Evolutionary conservation across 2,797 vertebrate species (phyloP).

Genomic region (Molossus molossus): DNA sequence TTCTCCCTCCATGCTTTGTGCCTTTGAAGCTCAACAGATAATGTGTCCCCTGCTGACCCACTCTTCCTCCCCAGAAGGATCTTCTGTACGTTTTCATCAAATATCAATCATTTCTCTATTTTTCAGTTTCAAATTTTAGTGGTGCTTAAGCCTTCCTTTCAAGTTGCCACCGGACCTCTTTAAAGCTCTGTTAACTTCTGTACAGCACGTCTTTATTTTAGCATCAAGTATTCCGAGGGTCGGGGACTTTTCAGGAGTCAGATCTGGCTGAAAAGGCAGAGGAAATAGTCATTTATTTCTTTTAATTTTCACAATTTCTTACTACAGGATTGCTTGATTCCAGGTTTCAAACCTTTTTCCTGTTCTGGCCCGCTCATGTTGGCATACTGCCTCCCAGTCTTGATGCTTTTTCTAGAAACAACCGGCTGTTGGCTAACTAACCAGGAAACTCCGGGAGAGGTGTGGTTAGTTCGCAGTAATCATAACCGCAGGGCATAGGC

Average conservation of each 20-base stretch:
- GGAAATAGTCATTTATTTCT: neutral
- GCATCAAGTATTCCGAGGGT: neutral
- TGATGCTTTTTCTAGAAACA: neutral
- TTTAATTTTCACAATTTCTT: neutral
- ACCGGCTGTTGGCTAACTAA: neutral
- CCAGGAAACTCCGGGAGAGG: neutral
- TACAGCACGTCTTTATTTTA: neutral
- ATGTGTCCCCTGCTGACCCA: neutral
- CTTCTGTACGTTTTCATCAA: neutral
- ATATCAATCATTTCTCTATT: neutral
- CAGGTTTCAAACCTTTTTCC: neutral
- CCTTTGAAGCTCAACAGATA: neutral
- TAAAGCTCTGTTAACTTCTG: neutral
- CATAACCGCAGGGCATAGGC: neutral
- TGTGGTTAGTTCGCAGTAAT: neutral
- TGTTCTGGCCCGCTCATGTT: neutral
- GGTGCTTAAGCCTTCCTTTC: neutral
- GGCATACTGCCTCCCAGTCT: neutral
- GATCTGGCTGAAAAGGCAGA: neutral
- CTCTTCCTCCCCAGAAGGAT: neutral
- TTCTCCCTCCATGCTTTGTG: too few relatives aligned
- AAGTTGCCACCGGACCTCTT: neutral
- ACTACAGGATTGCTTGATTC: neutral
- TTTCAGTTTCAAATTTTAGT: neutral
- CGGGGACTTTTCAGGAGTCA: neutral